Evolutionary conservation across 2,113 vertebrate genomes (phyloP).

Genomic region (Eidolon helvum): DNA sequence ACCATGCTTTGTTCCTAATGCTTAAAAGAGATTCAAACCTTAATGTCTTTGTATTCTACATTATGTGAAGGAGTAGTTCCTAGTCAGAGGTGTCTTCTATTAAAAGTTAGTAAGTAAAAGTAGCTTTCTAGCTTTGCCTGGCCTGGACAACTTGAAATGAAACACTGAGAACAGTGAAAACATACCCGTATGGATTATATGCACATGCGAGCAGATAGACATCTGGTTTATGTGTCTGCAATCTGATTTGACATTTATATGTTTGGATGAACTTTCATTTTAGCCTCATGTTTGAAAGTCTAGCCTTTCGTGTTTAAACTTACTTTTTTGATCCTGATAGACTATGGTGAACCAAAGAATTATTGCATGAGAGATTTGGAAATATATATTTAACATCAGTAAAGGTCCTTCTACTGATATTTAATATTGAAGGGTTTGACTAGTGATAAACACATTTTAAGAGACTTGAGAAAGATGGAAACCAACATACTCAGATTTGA

Average conservation of each 20-base stretch:
- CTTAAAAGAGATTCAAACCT: neutral
- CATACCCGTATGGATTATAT: neutral
- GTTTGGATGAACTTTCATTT: conserved; percentile 38
- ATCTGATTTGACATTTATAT: conserved; percentile 26
- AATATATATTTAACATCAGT: neutral
- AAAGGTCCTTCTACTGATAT: neutral
- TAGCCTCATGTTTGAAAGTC: conserved; percentile 41
- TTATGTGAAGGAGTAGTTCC: neutral
- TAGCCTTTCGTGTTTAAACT: neutral
- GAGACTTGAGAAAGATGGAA: neutral
- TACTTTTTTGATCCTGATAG: conserved; percentile 19
- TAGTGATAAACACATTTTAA: neutral
- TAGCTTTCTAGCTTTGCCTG: neutral
- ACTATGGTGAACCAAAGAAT: neutral
- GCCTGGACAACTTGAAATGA: neutral
- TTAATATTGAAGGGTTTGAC: neutral
- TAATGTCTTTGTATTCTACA: neutral
- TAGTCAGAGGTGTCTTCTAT: neutral
- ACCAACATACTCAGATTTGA: neutral
- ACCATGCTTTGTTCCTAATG: neutral
- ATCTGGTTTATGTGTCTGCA: conserved; percentile 24
- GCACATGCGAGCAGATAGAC: neutral
- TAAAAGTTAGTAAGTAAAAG: neutral
- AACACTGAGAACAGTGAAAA: neutral
- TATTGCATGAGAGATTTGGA: neutral